phyloP scores from a whole-genome alignment of 2,888 invertebrate species.

The Spatulosminthurus flaviceps region DNA sequence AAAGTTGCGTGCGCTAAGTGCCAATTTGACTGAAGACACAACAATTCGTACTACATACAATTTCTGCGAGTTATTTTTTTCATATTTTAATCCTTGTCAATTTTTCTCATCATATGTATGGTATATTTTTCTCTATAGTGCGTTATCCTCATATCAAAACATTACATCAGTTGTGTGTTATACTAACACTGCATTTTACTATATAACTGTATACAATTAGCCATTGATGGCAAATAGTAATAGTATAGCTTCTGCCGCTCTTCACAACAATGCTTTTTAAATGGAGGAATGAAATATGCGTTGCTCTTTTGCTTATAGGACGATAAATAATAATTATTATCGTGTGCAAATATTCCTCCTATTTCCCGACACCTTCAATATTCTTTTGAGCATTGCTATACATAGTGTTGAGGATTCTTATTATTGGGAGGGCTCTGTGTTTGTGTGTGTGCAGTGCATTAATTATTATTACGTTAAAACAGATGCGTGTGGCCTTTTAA shows the following conservation, averaged over 20 bases:
- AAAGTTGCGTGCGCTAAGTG: conserved; percentile 11
- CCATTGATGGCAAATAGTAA: too few relatives aligned
- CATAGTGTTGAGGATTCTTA: too few relatives aligned
- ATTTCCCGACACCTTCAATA: conserved; percentile 23
- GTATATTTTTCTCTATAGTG: neutral
- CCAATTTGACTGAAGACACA: neutral
- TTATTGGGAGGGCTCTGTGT: too few relatives aligned
- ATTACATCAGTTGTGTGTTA: too few relatives aligned
- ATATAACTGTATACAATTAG: too few relatives aligned
- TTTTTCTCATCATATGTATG: neutral
- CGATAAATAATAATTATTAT: neutral
- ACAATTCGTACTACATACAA: neutral
- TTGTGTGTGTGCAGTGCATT: too few relatives aligned
- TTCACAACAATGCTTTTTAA: too few relatives aligned
- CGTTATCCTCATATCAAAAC: neutral
- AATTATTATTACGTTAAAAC: neutral
- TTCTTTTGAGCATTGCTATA: neutral
- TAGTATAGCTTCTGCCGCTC: too few relatives aligned
- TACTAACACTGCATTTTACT: too few relatives aligned
- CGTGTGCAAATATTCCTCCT: neutral
- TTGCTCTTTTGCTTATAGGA: too few relatives aligned
- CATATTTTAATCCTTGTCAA: neutral
- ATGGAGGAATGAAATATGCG: neutral
- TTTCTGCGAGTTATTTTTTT: too few relatives aligned
- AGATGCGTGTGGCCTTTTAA: conserved; percentile 8